Evolutionary conservation across 2,113 vertebrate species (phyloP).

Genomic region (Erythrolamprus reginae): DNA sequence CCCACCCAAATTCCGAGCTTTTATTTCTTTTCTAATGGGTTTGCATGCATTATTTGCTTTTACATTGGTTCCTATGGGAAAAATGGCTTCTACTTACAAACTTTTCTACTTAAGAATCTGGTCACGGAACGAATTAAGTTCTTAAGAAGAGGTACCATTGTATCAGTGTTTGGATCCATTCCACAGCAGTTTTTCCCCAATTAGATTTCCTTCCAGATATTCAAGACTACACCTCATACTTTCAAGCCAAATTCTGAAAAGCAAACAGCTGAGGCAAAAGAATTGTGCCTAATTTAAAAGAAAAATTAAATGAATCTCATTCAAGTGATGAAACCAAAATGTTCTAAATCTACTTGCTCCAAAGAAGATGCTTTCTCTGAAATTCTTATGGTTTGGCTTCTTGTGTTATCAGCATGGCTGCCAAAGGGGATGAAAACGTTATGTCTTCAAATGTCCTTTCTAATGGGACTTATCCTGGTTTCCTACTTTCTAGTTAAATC

Average conservation of each 20-base stretch:
- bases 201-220: neutral
- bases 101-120: too few species aligned
- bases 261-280: neutral
- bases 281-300: neutral
- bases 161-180: neutral
- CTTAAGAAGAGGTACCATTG: too few species aligned
- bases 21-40: too few species aligned
- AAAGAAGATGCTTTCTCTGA: neutral
- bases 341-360: neutral
- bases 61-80: too few species aligned
- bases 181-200: neutral
- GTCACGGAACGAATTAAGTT: too few species aligned
- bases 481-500: neutral
- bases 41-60: too few species aligned
- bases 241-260: neutral
- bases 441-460: neutral
- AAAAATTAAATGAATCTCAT: neutral
- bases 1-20: too few species aligned
- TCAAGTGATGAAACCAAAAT: neutral
- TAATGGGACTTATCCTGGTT: neutral
- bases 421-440: neutral
- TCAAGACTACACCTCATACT: neutral
- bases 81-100: too few species aligned
- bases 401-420: neutral
- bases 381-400: neutral